A percentile compares a stretch with the other conserved stretches of the same genome.
phyloP scores from a whole-genome alignment of 92 coral and sea anemone species.

The Zoanthus sociatus region DNA sequence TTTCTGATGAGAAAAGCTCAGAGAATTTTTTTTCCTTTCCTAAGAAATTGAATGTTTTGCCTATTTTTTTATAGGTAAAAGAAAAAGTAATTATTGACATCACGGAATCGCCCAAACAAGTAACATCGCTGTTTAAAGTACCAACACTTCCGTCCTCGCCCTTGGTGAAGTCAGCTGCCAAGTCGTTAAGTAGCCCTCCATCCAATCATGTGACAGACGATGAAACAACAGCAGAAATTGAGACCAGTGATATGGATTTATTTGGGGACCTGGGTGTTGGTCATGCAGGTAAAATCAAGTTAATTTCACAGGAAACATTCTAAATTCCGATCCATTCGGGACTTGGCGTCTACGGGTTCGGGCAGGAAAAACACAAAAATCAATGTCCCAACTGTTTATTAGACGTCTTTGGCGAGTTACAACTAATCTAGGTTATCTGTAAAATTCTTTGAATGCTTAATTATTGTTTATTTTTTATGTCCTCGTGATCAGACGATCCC shows the following conservation, averaged over 20 bases:
- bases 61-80: neutral
- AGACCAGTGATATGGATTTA: constrained; percentile 73
- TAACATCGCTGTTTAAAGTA: constrained; percentile 19
- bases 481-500: too few relatives aligned
- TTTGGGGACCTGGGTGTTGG: constrained; percentile 66
- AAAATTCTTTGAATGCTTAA: too few relatives aligned
- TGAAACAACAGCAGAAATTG: constrained; percentile 48
- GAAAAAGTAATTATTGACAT: neutral
- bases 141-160: constrained; percentile 1
- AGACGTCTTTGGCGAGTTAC: too few relatives aligned
- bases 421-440: too few relatives aligned
- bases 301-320: neutral
- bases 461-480: too few relatives aligned
- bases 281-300: neutral
- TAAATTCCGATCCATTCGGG: too few relatives aligned
- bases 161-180: neutral
- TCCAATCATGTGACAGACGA: constrained; percentile 22
- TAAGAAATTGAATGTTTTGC: too few relatives aligned
- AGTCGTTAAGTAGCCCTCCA: constrained; percentile 35
- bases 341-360: too few relatives aligned
- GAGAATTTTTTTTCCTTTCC: too few relatives aligned
- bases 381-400: too few relatives aligned
- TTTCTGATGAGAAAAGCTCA: too few relatives aligned
- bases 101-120: constrained; percentile 17
- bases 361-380: too few relatives aligned